Percentiles rank a stretch among this genome's conserved stretches.
Conservation (phyloP, 2,113 vertebrate genomes). For the Apistogramma diplotaenia region DNA sequence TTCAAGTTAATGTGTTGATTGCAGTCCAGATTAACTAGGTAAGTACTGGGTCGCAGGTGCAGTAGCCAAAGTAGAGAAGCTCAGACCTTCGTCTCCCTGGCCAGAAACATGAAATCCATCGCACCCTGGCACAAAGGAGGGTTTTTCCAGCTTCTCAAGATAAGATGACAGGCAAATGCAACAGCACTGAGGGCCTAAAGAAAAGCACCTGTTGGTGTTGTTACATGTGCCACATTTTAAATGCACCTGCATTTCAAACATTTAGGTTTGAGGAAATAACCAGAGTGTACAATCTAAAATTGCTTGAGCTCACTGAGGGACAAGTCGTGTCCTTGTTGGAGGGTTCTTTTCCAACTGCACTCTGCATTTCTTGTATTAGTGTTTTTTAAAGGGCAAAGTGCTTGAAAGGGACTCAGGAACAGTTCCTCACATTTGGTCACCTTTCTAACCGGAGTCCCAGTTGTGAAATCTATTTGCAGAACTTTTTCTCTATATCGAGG, state of each 20-base stretch:
- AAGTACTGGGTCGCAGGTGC: too few relatives aligned
- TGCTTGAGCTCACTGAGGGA: too few relatives aligned
- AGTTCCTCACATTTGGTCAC: neutral
- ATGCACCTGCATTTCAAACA: accelerated
- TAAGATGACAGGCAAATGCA: neutral
- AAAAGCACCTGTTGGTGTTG: neutral
- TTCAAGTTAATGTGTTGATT: neutral
- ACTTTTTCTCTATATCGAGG: too few relatives aligned
- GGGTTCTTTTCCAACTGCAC: neutral
- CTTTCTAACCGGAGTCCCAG: neutral
- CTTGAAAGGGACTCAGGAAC: neutral
- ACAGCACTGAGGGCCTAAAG: neutral
- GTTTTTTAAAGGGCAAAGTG: neutral
- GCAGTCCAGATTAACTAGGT: neutral
- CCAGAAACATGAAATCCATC: neutral
- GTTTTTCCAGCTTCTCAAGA: neutral
- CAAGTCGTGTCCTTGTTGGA: too few relatives aligned
- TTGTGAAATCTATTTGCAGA: neutral
- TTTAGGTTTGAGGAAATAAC: neutral
- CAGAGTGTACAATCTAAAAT: neutral
- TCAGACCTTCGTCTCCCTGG: too few relatives aligned
- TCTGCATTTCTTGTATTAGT: neutral
- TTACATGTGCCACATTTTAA: neutral
- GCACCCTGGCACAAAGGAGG: neutral
- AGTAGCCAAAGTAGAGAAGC: too few relatives aligned